Evolutionary conservation across 1,140 invertebrate species (phyloP).

Genomic region (Pseudomyrmex flavicornis): DNA sequence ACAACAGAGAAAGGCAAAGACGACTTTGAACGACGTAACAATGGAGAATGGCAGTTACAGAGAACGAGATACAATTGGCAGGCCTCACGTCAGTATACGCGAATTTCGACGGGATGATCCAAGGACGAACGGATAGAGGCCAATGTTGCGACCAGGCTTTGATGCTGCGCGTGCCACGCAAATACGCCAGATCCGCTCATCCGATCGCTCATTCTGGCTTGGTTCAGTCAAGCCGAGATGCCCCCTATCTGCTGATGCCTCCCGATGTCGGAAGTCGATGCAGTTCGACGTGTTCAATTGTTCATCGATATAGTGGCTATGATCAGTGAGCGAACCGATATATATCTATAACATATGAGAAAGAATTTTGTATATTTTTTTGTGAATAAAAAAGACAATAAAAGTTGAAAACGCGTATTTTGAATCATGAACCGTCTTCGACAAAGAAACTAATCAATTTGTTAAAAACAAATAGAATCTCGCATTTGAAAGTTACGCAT

Average conservation of each 20-base stretch:
- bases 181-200: slow-evolving; percentile 70
- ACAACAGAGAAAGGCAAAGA: slow-evolving; percentile 70
- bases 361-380: slow-evolving; percentile 7
- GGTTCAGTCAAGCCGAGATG: slow-evolving; percentile 45
- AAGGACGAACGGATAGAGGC: slow-evolving; percentile 63
- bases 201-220: slow-evolving; percentile 67
- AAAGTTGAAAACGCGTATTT: background rate
- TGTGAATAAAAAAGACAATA: background rate
- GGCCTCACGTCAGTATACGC: slow-evolving; percentile 58
- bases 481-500: slow-evolving; percentile 5
- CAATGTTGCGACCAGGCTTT: slow-evolving; percentile 63
- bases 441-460: background rate
- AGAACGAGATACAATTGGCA: slow-evolving; percentile 70
- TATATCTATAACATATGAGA: background rate
- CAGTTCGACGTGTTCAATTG: slow-evolving; percentile 22
- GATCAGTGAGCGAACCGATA: slow-evolving; percentile 1
- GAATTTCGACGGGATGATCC: slow-evolving; percentile 69
- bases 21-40: slow-evolving; percentile 71
- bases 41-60: slow-evolving; percentile 63
- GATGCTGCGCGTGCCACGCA: slow-evolving; percentile 66
- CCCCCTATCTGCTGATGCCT: slow-evolving; percentile 38
- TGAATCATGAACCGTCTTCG: background rate
- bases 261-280: slow-evolving; percentile 30
- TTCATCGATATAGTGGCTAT: slow-evolving; percentile 22
- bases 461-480: background rate